phyloP scores from a whole-genome alignment of 2,888 invertebrate genomes.

The Chymomyza procnemis region DNA sequence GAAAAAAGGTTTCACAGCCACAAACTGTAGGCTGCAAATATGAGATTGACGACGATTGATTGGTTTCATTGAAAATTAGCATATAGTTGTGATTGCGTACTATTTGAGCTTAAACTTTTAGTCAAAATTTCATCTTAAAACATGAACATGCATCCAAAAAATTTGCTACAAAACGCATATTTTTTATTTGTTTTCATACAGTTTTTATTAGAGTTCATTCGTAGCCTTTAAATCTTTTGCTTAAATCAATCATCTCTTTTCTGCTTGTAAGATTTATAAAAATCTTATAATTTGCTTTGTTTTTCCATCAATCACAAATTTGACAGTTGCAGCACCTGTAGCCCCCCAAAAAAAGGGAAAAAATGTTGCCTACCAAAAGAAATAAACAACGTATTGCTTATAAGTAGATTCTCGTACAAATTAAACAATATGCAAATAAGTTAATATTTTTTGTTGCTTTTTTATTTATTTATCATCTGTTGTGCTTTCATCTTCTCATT shows the following conservation, averaged over 20 bases:
- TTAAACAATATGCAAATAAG: slow-evolving; percentile 68
- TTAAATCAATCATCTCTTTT: slow-evolving; percentile 33
- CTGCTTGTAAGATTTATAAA: slow-evolving; percentile 9
- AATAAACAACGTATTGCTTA: not conserved
- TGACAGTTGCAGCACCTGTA: slow-evolving; percentile 60
- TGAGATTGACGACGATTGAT: too few relatives aligned
- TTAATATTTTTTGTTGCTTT: slow-evolving; percentile 54
- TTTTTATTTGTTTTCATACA: too few relatives aligned
- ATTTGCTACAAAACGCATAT: too few relatives aligned
- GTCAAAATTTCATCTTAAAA: too few relatives aligned
- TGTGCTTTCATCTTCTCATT: not conserved
- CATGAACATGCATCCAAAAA: too few relatives aligned
- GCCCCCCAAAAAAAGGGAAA: slow-evolving; percentile 14
- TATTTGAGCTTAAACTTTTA: too few relatives aligned
- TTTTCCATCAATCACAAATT: slow-evolving; percentile 55
- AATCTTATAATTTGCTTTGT: slow-evolving; percentile 49
- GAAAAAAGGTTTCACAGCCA: too few relatives aligned
- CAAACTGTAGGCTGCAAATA: too few relatives aligned
- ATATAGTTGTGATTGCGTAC: too few relatives aligned
- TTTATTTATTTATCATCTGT: not conserved
- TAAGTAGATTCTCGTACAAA: slow-evolving; percentile 51
- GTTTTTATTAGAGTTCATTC: not conserved
- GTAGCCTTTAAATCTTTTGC: slow-evolving; percentile 12
- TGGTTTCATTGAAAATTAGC: too few relatives aligned
- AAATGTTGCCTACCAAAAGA: not conserved